A percentile compares a stretch with the other conserved stretches of the same genome.
Conservation (phyloP, 2,888 invertebrate species). For the Celastrina argiolus region DNA sequence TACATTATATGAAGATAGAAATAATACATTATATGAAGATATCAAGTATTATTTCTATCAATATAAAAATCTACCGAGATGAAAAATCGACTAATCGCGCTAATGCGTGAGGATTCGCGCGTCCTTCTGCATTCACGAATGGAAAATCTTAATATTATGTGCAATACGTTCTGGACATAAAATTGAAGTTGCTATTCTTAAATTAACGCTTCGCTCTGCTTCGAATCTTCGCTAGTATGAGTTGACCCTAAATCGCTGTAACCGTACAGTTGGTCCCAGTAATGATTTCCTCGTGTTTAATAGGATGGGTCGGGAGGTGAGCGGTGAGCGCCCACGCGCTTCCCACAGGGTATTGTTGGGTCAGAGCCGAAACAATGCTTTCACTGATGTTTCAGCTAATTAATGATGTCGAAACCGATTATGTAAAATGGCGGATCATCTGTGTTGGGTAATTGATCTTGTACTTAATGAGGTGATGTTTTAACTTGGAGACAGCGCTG, state of each 20-base stretch:
- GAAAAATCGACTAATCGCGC: no score
- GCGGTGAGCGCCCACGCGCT: constrained; percentile 43
- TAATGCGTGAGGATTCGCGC: no score
- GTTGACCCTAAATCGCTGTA: background rate
- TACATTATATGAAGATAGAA: no score
- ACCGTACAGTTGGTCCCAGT: constrained; percentile 7
- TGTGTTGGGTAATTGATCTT: constrained; percentile 32
- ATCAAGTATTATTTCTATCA: no score
- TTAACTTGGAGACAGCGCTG: background rate
- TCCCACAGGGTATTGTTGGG: constrained; percentile 50
- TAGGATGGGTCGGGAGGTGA: constrained; percentile 23
- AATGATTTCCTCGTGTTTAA: constrained; percentile 11
- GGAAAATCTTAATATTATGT: no score
- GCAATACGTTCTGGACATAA: background rate
- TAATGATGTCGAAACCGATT: constrained; percentile 44
- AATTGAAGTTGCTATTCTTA: background rate
- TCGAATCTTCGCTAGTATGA: background rate
- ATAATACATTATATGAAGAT: no score
- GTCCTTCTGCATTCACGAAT: no score
- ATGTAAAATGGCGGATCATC: constrained; percentile 20
- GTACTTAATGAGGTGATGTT: background rate
- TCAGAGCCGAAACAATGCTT: constrained; percentile 58
- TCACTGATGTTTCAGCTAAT: constrained; percentile 60
- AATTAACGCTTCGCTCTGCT: background rate
- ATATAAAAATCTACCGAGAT: no score